Evolutionary conservation across 2,888 invertebrate genomes (phyloP).

Genomic region (Callyntrura guangdongensis): DNA sequence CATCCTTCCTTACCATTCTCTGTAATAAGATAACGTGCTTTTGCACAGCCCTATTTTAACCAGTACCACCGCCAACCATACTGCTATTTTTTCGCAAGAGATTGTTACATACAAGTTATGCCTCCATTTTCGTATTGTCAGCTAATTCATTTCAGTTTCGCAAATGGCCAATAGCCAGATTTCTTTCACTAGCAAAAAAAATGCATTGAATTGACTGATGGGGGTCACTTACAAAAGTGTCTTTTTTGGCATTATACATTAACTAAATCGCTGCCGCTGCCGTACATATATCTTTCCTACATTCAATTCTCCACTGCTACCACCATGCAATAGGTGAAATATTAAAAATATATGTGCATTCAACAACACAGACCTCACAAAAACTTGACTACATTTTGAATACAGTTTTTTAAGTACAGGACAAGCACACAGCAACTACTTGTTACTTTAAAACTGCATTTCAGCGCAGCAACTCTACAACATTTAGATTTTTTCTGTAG

Average conservation of each 20-base stretch:
- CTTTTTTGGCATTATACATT: neutral
- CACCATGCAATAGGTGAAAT: neutral
- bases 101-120: neutral
- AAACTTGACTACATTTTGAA: neutral
- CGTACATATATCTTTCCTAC: neutral
- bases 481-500: constrained; percentile 44
- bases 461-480: neutral
- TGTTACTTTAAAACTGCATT: constrained; percentile 45
- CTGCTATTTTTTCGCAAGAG: constrained; percentile 8
- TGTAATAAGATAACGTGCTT: neutral
- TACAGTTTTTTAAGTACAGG: neutral
- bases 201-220: constrained; percentile 11
- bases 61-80: neutral
- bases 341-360: neutral
- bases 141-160: neutral
- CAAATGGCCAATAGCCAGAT: neutral
- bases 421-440: constrained; percentile 32
- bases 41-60: neutral
- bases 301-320: neutral
- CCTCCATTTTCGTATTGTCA: neutral
- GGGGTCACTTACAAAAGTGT: constrained; percentile 18
- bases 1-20: neutral
- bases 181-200: constrained; percentile 20
- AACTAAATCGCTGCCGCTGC: no score
- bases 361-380: neutral